phyloP scores from a whole-genome alignment of 2,113 vertebrate genomes.

The Danio rerio region DNA sequence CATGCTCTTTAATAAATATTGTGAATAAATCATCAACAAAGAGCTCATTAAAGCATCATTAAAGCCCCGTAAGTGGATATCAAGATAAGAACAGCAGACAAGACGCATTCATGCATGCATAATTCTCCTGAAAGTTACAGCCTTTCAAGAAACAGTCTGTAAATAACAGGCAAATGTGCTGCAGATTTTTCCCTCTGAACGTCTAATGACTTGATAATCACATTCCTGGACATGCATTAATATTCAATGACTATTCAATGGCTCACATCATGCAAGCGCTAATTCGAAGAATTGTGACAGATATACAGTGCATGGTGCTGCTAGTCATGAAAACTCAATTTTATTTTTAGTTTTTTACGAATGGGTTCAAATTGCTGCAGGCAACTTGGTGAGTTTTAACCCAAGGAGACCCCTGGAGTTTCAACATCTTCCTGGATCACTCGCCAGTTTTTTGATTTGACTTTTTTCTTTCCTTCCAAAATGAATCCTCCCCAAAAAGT shows the following conservation, averaged over 20 bases:
- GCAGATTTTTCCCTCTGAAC: slow-evolving; percentile 40
- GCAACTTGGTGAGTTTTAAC: slow-evolving; percentile 12
- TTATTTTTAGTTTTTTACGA: slow-evolving; percentile 26
- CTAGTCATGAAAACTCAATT: slow-evolving; percentile 18
- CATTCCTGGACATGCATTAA: slow-evolving; percentile 45
- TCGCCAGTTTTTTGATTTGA: neutral
- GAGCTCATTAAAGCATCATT: slow-evolving; percentile 44
- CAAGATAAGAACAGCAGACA: slow-evolving; percentile 36
- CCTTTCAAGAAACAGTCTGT: slow-evolving; percentile 40
- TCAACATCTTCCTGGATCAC: neutral
- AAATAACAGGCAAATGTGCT: slow-evolving; percentile 53
- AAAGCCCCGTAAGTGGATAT: slow-evolving; percentile 35
- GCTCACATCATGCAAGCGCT: neutral
- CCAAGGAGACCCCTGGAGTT: slow-evolving; percentile 33
- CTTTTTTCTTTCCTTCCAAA: no score
- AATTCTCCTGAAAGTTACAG: slow-evolving; percentile 43
- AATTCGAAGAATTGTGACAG: neutral
- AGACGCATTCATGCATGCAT: slow-evolving; percentile 47
- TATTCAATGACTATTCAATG: slow-evolving; percentile 21
- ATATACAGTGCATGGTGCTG: slow-evolving; percentile 22
- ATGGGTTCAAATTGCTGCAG: slow-evolving; percentile 16
- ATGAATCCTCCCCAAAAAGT: no score
- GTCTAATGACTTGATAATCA: slow-evolving; percentile 39
- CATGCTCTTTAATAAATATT: slow-evolving; percentile 47
- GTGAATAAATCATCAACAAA: slow-evolving; percentile 13